Percentiles rank a stretch among this genome's conserved stretches.
Conservation (phyloP, 2,888 invertebrate genomes). For the Watsonalla cultraria region DNA sequence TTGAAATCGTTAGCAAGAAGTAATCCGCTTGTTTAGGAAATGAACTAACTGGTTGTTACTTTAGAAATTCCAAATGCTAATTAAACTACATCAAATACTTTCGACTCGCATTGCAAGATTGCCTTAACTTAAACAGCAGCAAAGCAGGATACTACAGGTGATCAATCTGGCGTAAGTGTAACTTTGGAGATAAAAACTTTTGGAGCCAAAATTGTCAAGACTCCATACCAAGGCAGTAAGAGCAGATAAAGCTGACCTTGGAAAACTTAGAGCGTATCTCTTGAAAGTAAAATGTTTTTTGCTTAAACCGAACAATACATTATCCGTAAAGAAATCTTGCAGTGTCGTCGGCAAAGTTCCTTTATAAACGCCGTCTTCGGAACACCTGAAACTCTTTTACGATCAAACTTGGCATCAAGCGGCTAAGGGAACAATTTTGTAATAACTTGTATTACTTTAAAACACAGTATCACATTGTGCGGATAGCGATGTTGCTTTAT, state of each 20-base stretch:
- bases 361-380: constrained; percentile 23
- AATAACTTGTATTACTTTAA: constrained; percentile 56
- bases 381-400: constrained; percentile 45
- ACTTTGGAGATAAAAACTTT: neutral
- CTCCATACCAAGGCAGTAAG: neutral
- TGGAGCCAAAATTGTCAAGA: neutral
- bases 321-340: constrained; percentile 21
- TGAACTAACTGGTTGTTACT: no score
- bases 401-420: constrained; percentile 34
- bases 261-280: neutral
- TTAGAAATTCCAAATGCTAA: no score
- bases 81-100: no score
- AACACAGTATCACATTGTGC: no score
- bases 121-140: neutral
- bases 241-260: neutral
- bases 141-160: neutral
- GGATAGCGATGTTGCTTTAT: no score
- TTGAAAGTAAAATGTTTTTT: neutral
- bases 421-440: constrained; percentile 47
- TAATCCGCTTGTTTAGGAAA: neutral
- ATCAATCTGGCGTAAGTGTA: neutral
- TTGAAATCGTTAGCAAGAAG: neutral
- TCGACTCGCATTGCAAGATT: neutral
- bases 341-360: constrained; percentile 18
- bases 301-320: constrained; percentile 12